phyloP scores from a whole-genome alignment of 2,888 invertebrate genomes.

The Sesia bembeciformis region DNA sequence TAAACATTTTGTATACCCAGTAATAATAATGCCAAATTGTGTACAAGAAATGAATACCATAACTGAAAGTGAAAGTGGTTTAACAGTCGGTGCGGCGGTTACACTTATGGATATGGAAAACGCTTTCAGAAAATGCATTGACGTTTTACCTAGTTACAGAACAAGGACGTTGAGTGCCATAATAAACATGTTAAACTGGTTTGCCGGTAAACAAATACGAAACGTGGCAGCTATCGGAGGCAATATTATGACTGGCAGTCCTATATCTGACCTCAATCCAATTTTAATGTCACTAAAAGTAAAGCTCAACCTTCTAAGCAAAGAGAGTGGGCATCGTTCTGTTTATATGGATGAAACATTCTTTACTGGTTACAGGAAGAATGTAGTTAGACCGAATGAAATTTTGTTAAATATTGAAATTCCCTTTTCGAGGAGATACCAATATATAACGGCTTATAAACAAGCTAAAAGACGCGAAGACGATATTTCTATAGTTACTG shows the following conservation, averaged over 20 bases:
- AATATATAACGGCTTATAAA: conserved; percentile 85
- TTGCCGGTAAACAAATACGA: conserved; percentile 96
- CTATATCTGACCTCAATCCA: conserved; percentile 96
- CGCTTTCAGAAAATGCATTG: conserved; percentile 75
- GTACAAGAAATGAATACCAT: conserved; percentile 84
- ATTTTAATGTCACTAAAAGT: conserved; percentile 90
- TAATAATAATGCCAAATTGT: conserved; percentile 88
- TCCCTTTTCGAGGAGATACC: conserved; percentile 79
- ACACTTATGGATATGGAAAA: conserved; percentile 86
- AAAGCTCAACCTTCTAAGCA: conserved; percentile 79
- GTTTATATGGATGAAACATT: conserved; percentile 84
- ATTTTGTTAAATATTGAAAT: conserved; percentile 82
- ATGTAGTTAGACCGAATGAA: conserved; percentile 80
- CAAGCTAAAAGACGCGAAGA: conserved; percentile 91
- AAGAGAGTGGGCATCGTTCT: conserved; percentile 64
- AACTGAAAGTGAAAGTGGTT: conserved; percentile 66
- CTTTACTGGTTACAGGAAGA: conserved; percentile 86
- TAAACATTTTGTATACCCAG: conserved; percentile 82
- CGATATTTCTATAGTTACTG: conserved; percentile 92
- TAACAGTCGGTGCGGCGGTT: conserved; percentile 87
- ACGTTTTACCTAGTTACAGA: conserved; percentile 70
- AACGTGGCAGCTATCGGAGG: conserved; percentile 96
- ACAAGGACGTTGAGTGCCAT: conserved; percentile 81
- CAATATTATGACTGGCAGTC: conserved; percentile 96
- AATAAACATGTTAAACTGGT: conserved; percentile 91